A percentile compares a stretch with the other conserved stretches of the same genome.
phyloP scores from a whole-genome alignment of 2,797 vertebrate genomes.

The Forpus xanthops region DNA sequence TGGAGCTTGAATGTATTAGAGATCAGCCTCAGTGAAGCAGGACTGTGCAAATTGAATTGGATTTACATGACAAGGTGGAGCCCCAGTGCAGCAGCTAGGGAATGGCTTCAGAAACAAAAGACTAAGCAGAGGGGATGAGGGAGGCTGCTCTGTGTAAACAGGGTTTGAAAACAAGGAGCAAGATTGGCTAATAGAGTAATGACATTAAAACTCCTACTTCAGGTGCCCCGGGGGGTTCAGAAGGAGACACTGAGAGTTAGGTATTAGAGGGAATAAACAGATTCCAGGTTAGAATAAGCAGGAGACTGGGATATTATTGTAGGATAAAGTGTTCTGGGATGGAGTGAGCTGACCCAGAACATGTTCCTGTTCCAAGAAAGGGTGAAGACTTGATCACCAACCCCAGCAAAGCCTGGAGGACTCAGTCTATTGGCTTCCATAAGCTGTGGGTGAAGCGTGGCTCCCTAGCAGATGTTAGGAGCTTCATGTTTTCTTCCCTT shows the following conservation, averaged over 20 bases:
- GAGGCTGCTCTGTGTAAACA: constrained; percentile 45
- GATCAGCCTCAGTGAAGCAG: constrained; percentile 71
- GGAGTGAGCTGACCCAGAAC: not conserved
- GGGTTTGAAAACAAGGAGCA: not conserved
- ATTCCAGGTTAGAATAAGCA: constrained; percentile 37
- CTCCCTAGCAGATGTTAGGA: not conserved
- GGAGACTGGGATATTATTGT: constrained; percentile 49
- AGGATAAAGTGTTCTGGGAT: constrained; percentile 60
- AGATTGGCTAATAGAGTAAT: constrained; percentile 18
- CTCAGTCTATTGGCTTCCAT: not conserved
- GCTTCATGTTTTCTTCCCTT: not conserved
- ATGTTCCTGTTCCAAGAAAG: not conserved
- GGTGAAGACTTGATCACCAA: constrained; percentile 26
- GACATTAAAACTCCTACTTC: constrained; percentile 49
- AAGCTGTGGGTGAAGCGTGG: not conserved
- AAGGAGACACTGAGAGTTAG: constrained; percentile 35
- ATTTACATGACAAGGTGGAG: constrained; percentile 72
- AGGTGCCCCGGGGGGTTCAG: constrained; percentile 34
- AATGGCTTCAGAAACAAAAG: constrained; percentile 53
- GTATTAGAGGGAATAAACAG: constrained; percentile 66
- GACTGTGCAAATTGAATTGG: constrained; percentile 80
- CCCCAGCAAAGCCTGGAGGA: not conserved
- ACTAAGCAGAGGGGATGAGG: constrained; percentile 5
- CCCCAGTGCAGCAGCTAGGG: constrained; percentile 50
- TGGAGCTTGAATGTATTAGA: constrained; percentile 70